These are phyloP conservation scores for Pteromalus puparum DNA, from an alignment of 1,140 invertebrate species.

Conservation along the genomic window DNA sequence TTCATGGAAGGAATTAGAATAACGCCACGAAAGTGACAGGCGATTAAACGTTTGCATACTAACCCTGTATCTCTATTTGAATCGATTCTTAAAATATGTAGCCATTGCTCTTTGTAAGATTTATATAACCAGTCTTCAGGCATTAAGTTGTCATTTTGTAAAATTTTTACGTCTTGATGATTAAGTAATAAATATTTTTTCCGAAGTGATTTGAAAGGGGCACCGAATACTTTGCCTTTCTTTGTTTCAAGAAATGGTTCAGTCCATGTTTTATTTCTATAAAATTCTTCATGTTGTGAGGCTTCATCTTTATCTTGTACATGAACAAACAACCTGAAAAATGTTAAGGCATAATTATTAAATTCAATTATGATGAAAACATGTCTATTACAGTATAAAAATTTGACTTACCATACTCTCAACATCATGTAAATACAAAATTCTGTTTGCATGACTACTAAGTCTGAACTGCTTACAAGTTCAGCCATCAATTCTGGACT, in stretches of 20 bases:
- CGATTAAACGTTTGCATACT: constrained; percentile 49
- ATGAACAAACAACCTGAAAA: constrained; percentile 67
- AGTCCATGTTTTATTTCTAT: constrained; percentile 67
- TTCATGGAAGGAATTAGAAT: constrained; percentile 45
- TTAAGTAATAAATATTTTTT: constrained; percentile 84
- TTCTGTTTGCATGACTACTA: constrained; percentile 89
- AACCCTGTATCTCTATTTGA: constrained; percentile 83
- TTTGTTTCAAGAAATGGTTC: constrained; percentile 78
- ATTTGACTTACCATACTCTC: constrained; percentile 78
- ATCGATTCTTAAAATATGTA: constrained; percentile 82
- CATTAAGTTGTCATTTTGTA: constrained; percentile 83
- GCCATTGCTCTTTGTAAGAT: constrained; percentile 83
- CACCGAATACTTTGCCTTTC: constrained; percentile 77
- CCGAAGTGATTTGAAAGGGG: constrained; percentile 81
- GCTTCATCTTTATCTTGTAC: constrained; percentile 63
- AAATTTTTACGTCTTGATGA: constrained; percentile 82
- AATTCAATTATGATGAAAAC: constrained; percentile 27
- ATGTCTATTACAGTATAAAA: background rate
- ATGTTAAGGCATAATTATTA: constrained; percentile 1
- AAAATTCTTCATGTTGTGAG: constrained; percentile 73
- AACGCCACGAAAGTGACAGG: background rate
- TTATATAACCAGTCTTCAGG: constrained; percentile 82
- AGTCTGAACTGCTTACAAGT: constrained; percentile 80
- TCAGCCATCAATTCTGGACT: constrained; percentile 81
- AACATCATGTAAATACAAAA: constrained; percentile 87